phyloP scores from a whole-genome alignment of 2,113 vertebrate species.

The Hylia prasina region DNA sequence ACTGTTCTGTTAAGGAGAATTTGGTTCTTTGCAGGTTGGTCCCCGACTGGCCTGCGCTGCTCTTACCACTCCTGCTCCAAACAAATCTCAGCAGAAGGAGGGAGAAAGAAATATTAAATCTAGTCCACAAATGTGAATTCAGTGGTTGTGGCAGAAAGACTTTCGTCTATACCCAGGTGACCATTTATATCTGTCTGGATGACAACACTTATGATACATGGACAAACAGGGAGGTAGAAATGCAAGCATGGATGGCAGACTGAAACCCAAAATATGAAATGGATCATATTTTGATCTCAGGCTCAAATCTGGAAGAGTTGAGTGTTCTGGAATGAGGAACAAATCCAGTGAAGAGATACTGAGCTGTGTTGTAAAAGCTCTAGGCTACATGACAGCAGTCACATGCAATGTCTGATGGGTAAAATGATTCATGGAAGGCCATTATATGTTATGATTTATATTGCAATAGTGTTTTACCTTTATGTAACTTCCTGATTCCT shows the following conservation, averaged over 20 bases:
- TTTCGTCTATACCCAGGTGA: background rate
- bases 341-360: background rate
- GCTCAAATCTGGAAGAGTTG: background rate
- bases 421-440: background rate
- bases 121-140: background rate
- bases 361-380: background rate
- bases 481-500: background rate
- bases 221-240: background rate
- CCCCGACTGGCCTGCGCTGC: no score
- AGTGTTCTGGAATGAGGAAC: background rate
- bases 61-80: background rate
- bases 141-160: background rate
- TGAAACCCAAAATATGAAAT: background rate
- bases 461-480: background rate
- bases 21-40: background rate
- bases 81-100: background rate
- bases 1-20: background rate
- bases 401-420: background rate
- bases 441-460: background rate
- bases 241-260: background rate
- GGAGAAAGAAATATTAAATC: background rate
- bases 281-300: background rate
- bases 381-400: background rate
- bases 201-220: background rate
- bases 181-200: background rate